Evolutionary conservation across 2,797 vertebrate genomes (phyloP).

Genomic region (Acanthis flammea): DNA sequence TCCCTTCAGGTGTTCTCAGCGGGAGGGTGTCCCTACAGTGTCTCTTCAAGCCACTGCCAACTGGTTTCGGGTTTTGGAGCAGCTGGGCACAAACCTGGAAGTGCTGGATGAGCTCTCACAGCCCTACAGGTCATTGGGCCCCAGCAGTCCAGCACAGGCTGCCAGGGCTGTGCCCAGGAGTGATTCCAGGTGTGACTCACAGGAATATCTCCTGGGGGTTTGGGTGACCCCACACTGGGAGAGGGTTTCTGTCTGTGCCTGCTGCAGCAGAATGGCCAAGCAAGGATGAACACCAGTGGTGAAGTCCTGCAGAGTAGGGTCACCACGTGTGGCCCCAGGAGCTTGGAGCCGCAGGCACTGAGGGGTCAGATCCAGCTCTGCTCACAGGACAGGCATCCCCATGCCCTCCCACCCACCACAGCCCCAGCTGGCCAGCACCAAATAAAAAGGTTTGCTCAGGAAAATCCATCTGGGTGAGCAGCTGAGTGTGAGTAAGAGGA

Average conservation of each 20-base stretch:
- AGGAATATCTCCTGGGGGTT: too few species aligned
- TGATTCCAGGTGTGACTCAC: rapidly evolving
- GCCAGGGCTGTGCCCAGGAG: rapidly evolving
- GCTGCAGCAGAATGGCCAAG: not conserved
- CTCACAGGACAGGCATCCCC: rapidly evolving
- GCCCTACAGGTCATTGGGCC: rapidly evolving
- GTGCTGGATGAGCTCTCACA: not conserved
- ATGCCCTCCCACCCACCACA: not conserved
- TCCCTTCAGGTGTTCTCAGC: not conserved
- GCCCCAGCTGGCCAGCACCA: not conserved
- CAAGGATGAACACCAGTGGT: rapidly evolving
- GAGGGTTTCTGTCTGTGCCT: not conserved
- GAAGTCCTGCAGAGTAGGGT: not conserved
- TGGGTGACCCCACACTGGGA: rapidly evolving
- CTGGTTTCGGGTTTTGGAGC: not conserved
- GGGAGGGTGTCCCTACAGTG: not conserved
- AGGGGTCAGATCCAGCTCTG: not conserved
- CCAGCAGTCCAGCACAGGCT: not conserved
- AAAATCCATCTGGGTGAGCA: not conserved
- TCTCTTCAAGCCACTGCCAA: not conserved
- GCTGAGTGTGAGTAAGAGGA: not conserved
- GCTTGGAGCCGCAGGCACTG: rapidly evolving
- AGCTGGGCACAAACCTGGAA: not conserved
- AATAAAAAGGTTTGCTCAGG: not conserved
- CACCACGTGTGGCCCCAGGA: rapidly evolving